These are phyloP conservation scores for Zaprionus capensis DNA, from an alignment of 1,140 invertebrate species.

Conservation along the genomic window DNA sequence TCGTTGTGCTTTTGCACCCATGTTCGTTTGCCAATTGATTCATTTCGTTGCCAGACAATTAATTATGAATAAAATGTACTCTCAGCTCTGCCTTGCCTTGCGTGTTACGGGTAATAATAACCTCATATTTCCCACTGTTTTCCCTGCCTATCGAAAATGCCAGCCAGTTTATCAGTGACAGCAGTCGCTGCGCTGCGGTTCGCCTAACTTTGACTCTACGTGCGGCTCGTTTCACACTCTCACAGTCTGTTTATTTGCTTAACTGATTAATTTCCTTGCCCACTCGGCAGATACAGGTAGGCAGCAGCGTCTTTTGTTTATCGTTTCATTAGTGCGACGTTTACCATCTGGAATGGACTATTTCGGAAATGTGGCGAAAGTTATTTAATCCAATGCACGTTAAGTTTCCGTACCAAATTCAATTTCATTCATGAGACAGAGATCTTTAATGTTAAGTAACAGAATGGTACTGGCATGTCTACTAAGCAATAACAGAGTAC, in stretches of 20 bases:
- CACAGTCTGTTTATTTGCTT: slow-evolving; percentile 44
- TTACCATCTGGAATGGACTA: slow-evolving; percentile 7
- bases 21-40: slow-evolving; percentile 46
- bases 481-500: background rate
- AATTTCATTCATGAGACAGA: background rate
- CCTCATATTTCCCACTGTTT: slow-evolving; percentile 57
- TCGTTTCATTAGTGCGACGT: slow-evolving; percentile 23
- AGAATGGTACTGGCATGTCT: background rate
- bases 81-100: slow-evolving; percentile 42
- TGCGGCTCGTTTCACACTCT: slow-evolving; percentile 37
- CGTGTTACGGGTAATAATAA: slow-evolving; percentile 11
- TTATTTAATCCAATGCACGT: background rate
- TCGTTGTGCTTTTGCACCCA: slow-evolving; percentile 26
- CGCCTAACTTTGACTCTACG: background rate
- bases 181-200: slow-evolving; percentile 23
- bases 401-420: background rate
- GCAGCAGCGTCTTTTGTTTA: slow-evolving; percentile 20
- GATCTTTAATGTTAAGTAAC: background rate
- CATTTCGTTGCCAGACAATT: slow-evolving; percentile 65
- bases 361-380: slow-evolving; percentile 10
- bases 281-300: background rate
- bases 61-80: slow-evolving; percentile 59
- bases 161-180: slow-evolving; percentile 30
- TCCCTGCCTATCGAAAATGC: slow-evolving; percentile 44
- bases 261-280: slow-evolving; percentile 63